Percentiles rank a stretch among this genome's conserved stretches.
phyloP scores from a whole-genome alignment of 2,113 vertebrate genomes.

The Xerus inauris region DNA sequence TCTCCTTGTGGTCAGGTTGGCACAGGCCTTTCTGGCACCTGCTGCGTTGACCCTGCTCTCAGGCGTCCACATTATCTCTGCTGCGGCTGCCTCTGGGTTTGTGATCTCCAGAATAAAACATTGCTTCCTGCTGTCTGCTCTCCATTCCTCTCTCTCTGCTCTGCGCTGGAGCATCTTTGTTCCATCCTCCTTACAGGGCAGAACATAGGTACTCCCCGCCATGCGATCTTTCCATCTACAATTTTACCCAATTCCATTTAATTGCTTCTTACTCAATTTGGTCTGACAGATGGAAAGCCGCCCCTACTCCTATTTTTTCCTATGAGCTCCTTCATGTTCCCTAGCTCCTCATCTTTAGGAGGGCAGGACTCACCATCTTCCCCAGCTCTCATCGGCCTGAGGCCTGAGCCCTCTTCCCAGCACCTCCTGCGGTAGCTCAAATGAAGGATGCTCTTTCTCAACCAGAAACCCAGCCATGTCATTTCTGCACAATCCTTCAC shows the following conservation, averaged over 20 bases:
- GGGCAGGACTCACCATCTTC: neutral
- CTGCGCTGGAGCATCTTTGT: slow-evolving; percentile 43
- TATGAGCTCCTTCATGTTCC: neutral
- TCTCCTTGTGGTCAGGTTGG: neutral
- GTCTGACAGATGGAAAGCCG: neutral
- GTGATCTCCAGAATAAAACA: slow-evolving; percentile 59
- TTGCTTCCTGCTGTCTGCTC: slow-evolving; percentile 66
- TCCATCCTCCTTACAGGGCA: slow-evolving; percentile 23
- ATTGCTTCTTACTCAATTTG: slow-evolving; percentile 43
- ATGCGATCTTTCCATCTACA: slow-evolving; percentile 41
- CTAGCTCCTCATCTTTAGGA: neutral
- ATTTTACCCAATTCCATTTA: neutral
- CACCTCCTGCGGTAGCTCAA: too few species aligned
- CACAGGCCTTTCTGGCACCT: neutral
- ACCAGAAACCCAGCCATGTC: neutral
- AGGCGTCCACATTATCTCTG: slow-evolving; percentile 59
- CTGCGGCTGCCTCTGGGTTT: slow-evolving; percentile 36
- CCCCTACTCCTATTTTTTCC: too few species aligned
- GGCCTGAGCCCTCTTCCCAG: neutral
- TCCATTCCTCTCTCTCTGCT: neutral
- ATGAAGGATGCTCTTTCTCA: neutral
- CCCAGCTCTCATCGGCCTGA: neutral
- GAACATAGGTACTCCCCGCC: neutral
- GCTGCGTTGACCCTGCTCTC: neutral
- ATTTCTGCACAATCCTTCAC: neutral